Evolutionary conservation across 2,888 invertebrate species (phyloP).

Genomic region (Drosophila hawaiiensis): DNA sequence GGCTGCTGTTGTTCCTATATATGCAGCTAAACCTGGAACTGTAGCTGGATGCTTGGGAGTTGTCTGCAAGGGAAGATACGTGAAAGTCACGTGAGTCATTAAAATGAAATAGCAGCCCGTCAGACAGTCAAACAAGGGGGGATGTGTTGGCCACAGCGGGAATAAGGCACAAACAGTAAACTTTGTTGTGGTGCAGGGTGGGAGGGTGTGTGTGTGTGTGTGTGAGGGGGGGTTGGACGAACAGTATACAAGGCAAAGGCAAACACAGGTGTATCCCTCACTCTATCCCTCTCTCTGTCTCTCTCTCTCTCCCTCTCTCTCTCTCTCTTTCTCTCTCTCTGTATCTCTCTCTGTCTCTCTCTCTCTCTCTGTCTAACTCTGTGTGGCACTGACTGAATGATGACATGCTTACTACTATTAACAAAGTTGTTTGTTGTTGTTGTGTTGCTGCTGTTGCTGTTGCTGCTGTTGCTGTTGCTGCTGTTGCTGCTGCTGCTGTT

Average conservation of each 20-base stretch:
- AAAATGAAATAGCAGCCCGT: slow-evolving; percentile 77
- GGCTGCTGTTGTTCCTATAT: slow-evolving; percentile 24
- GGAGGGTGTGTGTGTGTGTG: no score
- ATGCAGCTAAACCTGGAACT: slow-evolving; percentile 25
- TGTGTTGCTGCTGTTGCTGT: slow-evolving; percentile 2
- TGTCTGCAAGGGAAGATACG: slow-evolving; percentile 64
- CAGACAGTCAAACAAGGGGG: slow-evolving; percentile 15
- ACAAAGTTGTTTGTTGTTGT: slow-evolving; percentile 66
- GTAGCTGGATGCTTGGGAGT: slow-evolving; percentile 31
- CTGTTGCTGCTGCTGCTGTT: neutral
- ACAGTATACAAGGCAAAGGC: slow-evolving; percentile 36
- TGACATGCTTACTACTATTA: slow-evolving; percentile 70
- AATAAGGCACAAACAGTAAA: slow-evolving; percentile 22
- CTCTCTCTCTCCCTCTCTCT: neutral
- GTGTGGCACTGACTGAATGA: slow-evolving; percentile 48
- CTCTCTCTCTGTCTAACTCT: neutral
- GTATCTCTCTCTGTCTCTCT: neutral
- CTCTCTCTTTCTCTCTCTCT: neutral
- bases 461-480: neutral
- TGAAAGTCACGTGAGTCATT: slow-evolving; percentile 79
- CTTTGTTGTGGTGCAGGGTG: neutral
- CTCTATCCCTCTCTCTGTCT: neutral
- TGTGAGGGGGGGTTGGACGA: neutral
- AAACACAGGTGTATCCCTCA: slow-evolving; percentile 54
- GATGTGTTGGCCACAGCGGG: neutral